A percentile compares a stretch with the other conserved stretches of the same genome.
phyloP scores from a whole-genome alignment of 2,888 invertebrate species.

The Drosophila siamana region DNA sequence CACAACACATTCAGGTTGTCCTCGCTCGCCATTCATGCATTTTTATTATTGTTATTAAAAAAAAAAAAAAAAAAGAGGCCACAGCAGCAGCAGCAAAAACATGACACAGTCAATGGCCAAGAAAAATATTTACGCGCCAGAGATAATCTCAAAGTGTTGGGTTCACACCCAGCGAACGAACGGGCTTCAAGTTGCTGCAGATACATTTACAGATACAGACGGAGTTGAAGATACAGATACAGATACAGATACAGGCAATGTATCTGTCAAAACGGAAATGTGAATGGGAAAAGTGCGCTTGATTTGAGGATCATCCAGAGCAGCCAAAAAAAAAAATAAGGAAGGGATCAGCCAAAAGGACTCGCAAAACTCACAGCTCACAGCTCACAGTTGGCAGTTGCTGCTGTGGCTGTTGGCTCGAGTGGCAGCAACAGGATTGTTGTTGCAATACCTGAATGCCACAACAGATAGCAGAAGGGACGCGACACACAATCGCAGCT shows the following conservation, averaged over 20 bases:
- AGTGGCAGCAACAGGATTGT: conserved; percentile 68
- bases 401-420: conserved; percentile 64
- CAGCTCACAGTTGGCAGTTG: conserved; percentile 54
- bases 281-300: conserved; percentile 74
- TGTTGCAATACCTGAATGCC: conserved; percentile 71
- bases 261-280: conserved; percentile 79
- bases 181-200: conserved; percentile 71
- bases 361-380: conserved; percentile 18
- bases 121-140: conserved; percentile 83
- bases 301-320: conserved; percentile 79
- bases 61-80: conserved; percentile 49
- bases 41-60: conserved; percentile 51
- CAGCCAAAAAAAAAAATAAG: conserved; percentile 35
- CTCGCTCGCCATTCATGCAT: conserved; percentile 66
- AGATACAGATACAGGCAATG: conserved; percentile 60
- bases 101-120: conserved; percentile 80
- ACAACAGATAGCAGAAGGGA: conserved; percentile 7
- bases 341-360: conserved; percentile 60
- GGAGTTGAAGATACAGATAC: conserved; percentile 32
- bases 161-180: conserved; percentile 68
- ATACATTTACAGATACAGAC: conserved; percentile 27
- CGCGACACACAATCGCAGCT: not conserved
- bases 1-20: conserved; percentile 39
- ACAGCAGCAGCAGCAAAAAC: conserved; percentile 50
- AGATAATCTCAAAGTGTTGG: conserved; percentile 82